Conservation (phyloP, 2,888 invertebrate genomes). For the Diarsia dahlii region DNA sequence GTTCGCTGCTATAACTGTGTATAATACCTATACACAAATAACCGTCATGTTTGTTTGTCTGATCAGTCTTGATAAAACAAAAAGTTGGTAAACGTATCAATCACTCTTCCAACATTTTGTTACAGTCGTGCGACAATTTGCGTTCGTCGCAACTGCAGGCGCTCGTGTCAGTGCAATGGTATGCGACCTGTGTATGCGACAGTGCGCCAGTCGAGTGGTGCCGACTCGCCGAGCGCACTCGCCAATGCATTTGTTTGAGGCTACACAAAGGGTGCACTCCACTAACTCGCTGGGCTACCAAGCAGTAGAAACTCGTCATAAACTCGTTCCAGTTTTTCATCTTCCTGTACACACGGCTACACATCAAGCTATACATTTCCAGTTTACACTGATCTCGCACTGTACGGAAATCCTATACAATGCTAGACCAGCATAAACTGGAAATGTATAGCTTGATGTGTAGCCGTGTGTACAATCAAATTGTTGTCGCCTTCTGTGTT, state of each 20-base stretch:
- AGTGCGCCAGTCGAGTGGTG: slow-evolving; percentile 44
- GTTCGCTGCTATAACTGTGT: neutral
- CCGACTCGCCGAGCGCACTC: slow-evolving; percentile 53
- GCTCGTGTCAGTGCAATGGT: slow-evolving; percentile 5
- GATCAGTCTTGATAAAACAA: neutral
- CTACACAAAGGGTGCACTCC: slow-evolving; percentile 60
- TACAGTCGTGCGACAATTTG: slow-evolving; percentile 31
- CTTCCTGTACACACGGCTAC: too few relatives aligned
- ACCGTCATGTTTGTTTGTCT: neutral
- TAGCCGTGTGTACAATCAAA: too few relatives aligned
- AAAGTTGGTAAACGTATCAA: neutral
- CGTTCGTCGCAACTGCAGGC: slow-evolving; percentile 26
- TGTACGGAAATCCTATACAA: too few relatives aligned
- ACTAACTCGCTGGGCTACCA: slow-evolving; percentile 39
- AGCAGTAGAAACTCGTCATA: slow-evolving; percentile 16
- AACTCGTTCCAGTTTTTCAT: neutral
- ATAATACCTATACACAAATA: neutral
- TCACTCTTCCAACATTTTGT: neutral
- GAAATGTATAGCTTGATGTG: too few relatives aligned
- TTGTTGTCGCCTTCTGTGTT: neutral
- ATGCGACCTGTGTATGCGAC: too few relatives aligned
- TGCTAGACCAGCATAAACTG: too few relatives aligned
- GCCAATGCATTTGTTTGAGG: slow-evolving; percentile 66
- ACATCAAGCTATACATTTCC: too few relatives aligned
- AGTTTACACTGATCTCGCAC: too few relatives aligned